Evolutionary conservation across 1,140 invertebrate genomes (phyloP), one percentile per base, ranked within the genome.

Genomic region (Lordiphosa clarofinis): DNA sequence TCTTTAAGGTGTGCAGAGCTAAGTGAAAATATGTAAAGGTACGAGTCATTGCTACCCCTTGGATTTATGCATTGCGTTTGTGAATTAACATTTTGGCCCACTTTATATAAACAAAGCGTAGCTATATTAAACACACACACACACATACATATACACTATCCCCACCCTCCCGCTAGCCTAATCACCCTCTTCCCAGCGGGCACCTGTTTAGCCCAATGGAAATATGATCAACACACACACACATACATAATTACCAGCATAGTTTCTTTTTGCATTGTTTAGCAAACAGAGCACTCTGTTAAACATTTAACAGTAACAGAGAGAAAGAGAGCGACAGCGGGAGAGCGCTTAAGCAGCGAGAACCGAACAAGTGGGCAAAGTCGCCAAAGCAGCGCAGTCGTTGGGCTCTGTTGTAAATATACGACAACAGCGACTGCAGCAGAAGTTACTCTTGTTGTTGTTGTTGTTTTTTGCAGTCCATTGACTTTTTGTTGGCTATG

Each of bases 391-490:
- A 31, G 28, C 28, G 28, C 28, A 31, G 28, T 31, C 28, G 28
- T 31, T 31, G 6, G 28, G 28, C 28, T 5, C 28, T 31, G 28
- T 31, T 72, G 62, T 66, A 60, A 66, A 53, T 54, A 61, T 54
- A 50, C 71, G 52, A 33, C 15, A 24, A 36, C 19, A 55, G 48
- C 39, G 50, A 39, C 59, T 71, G 49, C 56, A 42, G 33, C 57
- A 38, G 48, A 58, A 69, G 59, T 12, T 42, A 43, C 43, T 40
- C 49, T 24, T 66, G 57, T 67, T 47, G 39, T 56, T 54, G 28
- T 37, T 63, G 47, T 56, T 70, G 53, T 74, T 75, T 71, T 69
- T 74, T 35, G 75, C 75, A 79, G 75, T 79, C 75, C 74, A 79
- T 79, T 79, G 74, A 79, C 74, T 79, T 70, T 52, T 73, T 62